Base-by-base conservation (phyloP, 2,888 invertebrate genomes). In the Perizoma flavofasciatum region DNA sequence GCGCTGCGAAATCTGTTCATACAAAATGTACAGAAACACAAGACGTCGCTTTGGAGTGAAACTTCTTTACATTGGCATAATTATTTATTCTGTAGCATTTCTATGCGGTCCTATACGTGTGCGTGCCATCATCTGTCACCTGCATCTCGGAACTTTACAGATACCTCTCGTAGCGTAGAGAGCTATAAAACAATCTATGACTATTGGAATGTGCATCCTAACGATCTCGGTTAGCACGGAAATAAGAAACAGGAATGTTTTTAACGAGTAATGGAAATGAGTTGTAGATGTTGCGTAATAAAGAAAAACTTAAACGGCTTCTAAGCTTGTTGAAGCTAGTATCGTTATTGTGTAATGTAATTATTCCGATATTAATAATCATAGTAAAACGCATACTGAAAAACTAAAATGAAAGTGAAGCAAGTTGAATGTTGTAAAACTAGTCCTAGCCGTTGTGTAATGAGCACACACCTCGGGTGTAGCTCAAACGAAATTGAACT, bases 51-150 rank as follows among this genome's bases (percentile, higher is more conserved):
- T 7, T 8, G 7, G n/a, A 49, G n/a, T 51, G 35, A 34, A 51
- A 43, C 43, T 8, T 8, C n/a, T 34, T 5, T 51, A n/a, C 8
- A 8, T 44, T 37, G 5, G 33, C 22, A 8, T n/a, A 33, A 33
- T 22, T 44, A 44, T 11, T 44, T 11, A 10, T 22, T 22, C 22
- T 10, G 22, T 46, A n/a, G 22, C 32, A 22, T 6, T 41, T 11
- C 22, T 10, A 33, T 8, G 75, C 77, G 61, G 65, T 60, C 53
- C 57, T 83, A 84, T 82, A 85, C 83, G 81, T 79, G 76, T 82
- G 78, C 81, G 71, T 81, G 41, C 46, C 35, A 48, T 53, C 82
- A 81, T 81, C 81, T 82, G 86, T 85, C 85, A 86, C 78, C 75
- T 75, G 73, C 71, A 67, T 71, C 59, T 59, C 11, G 7, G 9